A percentile compares a stretch with the other conserved stretches of the same genome.
Conservation (phyloP, 1,140 invertebrate species). For the Ooceraea biroi region DNA sequence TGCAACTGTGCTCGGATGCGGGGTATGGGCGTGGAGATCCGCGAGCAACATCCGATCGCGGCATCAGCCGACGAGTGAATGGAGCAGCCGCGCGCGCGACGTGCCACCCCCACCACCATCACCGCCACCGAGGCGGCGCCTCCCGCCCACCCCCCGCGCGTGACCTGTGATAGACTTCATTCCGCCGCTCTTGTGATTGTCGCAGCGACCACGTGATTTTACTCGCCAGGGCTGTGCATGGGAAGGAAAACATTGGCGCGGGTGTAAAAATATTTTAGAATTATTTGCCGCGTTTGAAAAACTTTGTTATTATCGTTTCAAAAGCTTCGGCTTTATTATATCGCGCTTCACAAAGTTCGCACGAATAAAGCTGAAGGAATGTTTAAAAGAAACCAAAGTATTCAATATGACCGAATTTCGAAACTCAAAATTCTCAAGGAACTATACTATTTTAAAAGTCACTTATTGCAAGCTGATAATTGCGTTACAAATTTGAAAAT, state of each 20-base stretch:
- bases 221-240: constrained; percentile 10
- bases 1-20: constrained; percentile 8
- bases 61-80: constrained; percentile 62
- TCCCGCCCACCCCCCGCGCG: not conserved
- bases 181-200: constrained; percentile 38
- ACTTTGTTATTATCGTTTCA: no score
- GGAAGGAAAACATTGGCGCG: not conserved
- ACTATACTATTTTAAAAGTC: no score
- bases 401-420: no score
- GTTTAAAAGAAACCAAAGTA: no score
- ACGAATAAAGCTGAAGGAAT: no score
- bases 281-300: not conserved
- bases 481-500: no score
- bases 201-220: constrained; percentile 32
- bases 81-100: constrained; percentile 58
- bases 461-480: no score
- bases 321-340: no score
- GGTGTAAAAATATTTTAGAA: not conserved
- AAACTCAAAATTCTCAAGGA: no score
- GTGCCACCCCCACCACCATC: constrained; percentile 1
- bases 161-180: constrained; percentile 40
- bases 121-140: not conserved
- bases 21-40: not conserved
- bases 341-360: not conserved
- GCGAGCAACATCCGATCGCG: constrained; percentile 24